phyloP scores from a whole-genome alignment of 2,888 invertebrate species.

The Cheilosia variabilis region DNA sequence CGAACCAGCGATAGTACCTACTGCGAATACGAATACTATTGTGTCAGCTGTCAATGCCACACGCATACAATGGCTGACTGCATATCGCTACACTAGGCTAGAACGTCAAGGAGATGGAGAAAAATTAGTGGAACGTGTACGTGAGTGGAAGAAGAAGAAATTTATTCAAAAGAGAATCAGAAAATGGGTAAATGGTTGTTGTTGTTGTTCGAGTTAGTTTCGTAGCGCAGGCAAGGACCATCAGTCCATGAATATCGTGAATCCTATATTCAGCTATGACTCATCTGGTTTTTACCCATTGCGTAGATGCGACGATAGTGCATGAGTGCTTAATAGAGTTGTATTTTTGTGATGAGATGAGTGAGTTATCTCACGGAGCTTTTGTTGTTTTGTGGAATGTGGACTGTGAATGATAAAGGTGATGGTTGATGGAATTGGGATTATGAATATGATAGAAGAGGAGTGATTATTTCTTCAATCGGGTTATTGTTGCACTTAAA shows the following conservation, averaged over 20 bases:
- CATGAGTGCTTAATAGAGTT: slow-evolving; percentile 50
- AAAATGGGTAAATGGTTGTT: slow-evolving; percentile 5
- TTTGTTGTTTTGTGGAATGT: not conserved
- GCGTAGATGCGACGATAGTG: slow-evolving; percentile 3
- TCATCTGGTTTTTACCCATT: slow-evolving; percentile 71
- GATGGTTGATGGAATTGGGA: too few relatives aligned
- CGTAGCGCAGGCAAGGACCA: slow-evolving; percentile 1
- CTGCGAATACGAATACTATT: slow-evolving; percentile 13
- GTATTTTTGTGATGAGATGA: slow-evolving; percentile 42
- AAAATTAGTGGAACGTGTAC: slow-evolving; percentile 37
- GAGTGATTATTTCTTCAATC: not conserved
- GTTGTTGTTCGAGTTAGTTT: not conserved
- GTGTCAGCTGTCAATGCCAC: slow-evolving; percentile 66
- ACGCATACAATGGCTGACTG: slow-evolving; percentile 29
- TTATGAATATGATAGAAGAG: too few relatives aligned
- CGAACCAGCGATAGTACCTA: slow-evolving; percentile 63
- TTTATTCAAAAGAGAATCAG: not conserved
- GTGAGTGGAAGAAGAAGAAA: slow-evolving; percentile 10
- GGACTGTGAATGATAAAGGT: not conserved
- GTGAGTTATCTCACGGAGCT: not conserved
- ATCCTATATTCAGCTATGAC: slow-evolving; percentile 70
- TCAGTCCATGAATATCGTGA: not conserved
- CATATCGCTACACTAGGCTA: slow-evolving; percentile 8
- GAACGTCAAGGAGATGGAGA: slow-evolving; percentile 23
- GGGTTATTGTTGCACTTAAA: too few relatives aligned